Base-by-base conservation (phyloP, 2,113 vertebrate species). In the Rana temporaria region DNA sequence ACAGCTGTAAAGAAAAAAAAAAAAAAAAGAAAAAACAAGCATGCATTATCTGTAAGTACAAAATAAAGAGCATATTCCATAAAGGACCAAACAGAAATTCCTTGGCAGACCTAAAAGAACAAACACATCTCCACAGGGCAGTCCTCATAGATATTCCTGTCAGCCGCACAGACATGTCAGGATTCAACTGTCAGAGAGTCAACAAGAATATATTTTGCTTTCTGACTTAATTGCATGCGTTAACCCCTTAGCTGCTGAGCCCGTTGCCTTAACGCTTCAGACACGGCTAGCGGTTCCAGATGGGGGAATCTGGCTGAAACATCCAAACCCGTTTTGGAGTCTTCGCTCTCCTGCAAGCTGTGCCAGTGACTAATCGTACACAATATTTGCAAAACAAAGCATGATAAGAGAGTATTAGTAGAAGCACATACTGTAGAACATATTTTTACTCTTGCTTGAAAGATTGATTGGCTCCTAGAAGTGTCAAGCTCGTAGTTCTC, bases 91-190 rank as follows among this genome's bases (percentile, higher is more conserved):
- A 20, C 30, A 73, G 38, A 18, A 56, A 63, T 53, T 53, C 57
- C 57, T 72, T 63, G 59, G 48, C 20, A 48, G 34, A 9, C 22
- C 14, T 15, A 26, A 81, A 26, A 15, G 12, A 32, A 30, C 3
- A 30, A 56, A 62, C 20, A 22, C 81, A 64, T 63, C 77, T 85
- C 66, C 82, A 16, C 32, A 73, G 83, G 72, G 86, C 72, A 80
- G 75, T 65, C 84, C 86, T 77, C 12, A 18, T 77, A 62, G 67
- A 87, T 77, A 89, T 86, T 85, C 86, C 86, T 85, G 81, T 78
- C 38, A 15, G 66, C 81, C 68, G 69, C 87, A 57, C 81, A 62
- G 52, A 84, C 84, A 1, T 22, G 87, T 80, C 87, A 78, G 78
- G 62, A 75, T 59, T 82, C 71, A 74, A 67, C 70, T 57, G 52